Base-by-base conservation (phyloP, 2,797 vertebrate genomes). In the Fringilla coelebs region DNA sequence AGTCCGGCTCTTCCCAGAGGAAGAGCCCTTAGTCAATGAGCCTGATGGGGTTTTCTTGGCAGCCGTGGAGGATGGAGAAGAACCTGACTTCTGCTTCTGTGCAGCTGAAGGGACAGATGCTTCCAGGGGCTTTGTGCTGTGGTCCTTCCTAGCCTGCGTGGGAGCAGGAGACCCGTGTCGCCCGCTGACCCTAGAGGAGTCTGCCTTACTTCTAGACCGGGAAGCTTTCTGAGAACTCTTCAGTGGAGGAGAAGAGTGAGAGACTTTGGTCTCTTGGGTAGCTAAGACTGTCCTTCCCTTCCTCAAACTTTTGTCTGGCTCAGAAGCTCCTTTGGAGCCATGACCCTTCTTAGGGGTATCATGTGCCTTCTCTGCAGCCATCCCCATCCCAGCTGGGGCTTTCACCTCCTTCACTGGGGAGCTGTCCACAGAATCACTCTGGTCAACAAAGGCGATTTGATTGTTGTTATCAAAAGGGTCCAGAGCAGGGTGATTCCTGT, bases 391-490 rank as follows among this genome's bases (percentile, higher is more conserved):
- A 95, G 95, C 97, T 68, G 98, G 98, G 41, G 97, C 97, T 67
- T 98, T 99, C 83, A 97, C 98, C 61, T 99, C 99, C 97, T 99
- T 99, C 75, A 98, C 97, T 12, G 98, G 98, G 75, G 98, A 98
- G 63, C 98, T 98, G 82, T 99, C 98, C 36, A 98, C 98, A 63
- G 98, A 98, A 88, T 98, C 98, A 28, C 99, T 99, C 98, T 99
- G 99, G 96, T 99, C 99, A 77, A 99, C 96, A 77, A 98, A 99
- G 58, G 98, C 98, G 1, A 99, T 99, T 96, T 99, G 99, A 96
- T 99, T 99, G 98, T 99, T 99, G 98, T 99, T 99, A 95, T 99
- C 99, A 36, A 98, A 98, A 10, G 98, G 97, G 87, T 99, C 99
- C 19, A 98, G 97, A 91, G 98, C 96, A 18, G 97, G 75, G 90